Conservation (phyloP, 2,797 vertebrate genomes). For the Sphenodon punctatus region DNA sequence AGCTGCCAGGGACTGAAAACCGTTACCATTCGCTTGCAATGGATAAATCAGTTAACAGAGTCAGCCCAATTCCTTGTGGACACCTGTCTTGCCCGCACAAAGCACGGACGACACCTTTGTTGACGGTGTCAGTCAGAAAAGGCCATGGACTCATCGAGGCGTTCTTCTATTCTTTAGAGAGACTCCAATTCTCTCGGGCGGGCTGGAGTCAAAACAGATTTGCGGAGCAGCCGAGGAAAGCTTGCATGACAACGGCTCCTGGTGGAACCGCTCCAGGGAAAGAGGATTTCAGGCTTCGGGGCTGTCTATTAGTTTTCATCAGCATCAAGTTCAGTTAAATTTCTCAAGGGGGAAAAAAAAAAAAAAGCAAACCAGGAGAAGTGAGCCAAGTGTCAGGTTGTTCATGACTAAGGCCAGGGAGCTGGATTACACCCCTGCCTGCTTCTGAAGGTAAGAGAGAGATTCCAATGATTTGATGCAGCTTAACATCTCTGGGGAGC, state of each 20-base stretch:
- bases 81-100: neutral
- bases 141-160: neutral
- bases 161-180: neutral
- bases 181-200: neutral
- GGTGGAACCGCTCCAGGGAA: neutral
- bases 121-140: neutral
- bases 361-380: neutral
- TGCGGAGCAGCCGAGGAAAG: neutral
- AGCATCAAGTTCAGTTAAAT: neutral
- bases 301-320: neutral
- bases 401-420: neutral
- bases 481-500: neutral
- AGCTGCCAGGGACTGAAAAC: neutral
- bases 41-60: neutral
- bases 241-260: neutral
- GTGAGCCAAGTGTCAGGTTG: neutral
- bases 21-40: neutral
- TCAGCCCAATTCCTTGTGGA: neutral
- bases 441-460: neutral
- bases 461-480: neutral
- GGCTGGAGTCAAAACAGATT: neutral
- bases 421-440: neutral
- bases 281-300: neutral
- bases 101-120: neutral
- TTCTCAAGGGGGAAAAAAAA: no score